Evolutionary conservation across 1,140 invertebrate genomes (phyloP).

Genomic region (Papilio glaucus): DNA sequence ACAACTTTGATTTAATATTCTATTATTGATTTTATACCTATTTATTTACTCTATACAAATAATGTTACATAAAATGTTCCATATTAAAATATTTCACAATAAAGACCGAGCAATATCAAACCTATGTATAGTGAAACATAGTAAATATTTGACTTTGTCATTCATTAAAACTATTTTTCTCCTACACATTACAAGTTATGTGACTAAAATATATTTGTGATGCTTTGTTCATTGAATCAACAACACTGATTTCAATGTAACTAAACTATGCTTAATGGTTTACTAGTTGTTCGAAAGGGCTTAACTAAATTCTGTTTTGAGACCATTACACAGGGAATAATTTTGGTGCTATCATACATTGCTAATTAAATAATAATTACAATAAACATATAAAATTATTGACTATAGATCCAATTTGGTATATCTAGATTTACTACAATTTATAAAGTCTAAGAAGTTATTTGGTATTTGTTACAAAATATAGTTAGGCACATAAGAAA

Average conservation of each 20-base stretch:
- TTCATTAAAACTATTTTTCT: conserved; percentile 34
- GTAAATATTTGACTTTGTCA: conserved; percentile 52
- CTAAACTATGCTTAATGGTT: conserved; percentile 49
- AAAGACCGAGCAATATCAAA: conserved; percentile 35
- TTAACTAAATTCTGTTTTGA: conserved; percentile 54
- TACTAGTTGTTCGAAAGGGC: conserved; percentile 65
- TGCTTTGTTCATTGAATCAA: conserved; percentile 55
- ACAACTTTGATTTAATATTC: conserved; percentile 75
- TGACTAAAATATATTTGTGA: conserved; percentile 64
- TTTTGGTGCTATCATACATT: conserved; percentile 50
- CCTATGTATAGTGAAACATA: conserved; percentile 39
- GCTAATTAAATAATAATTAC: conserved; percentile 47
- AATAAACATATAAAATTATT: conserved; percentile 52
- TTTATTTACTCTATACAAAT: conserved; percentile 34
- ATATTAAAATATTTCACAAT: conserved; percentile 32
- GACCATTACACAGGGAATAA: conserved; percentile 62
- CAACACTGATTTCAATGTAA: conserved; percentile 42
- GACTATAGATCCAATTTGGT: conserved; percentile 58
- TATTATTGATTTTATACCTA: conserved; percentile 54
- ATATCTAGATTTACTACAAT: conserved; percentile 51
- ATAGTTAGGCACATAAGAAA: conserved; percentile 79
- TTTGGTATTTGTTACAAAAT: conserved; percentile 70
- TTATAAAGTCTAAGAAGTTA: conserved; percentile 69
- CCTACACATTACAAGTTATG: conserved; percentile 44
- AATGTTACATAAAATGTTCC: conserved; percentile 37